Percentiles rank a stretch among this genome's conserved stretches.
phyloP scores from a whole-genome alignment of 2,888 invertebrate species.

The Tuta absoluta region DNA sequence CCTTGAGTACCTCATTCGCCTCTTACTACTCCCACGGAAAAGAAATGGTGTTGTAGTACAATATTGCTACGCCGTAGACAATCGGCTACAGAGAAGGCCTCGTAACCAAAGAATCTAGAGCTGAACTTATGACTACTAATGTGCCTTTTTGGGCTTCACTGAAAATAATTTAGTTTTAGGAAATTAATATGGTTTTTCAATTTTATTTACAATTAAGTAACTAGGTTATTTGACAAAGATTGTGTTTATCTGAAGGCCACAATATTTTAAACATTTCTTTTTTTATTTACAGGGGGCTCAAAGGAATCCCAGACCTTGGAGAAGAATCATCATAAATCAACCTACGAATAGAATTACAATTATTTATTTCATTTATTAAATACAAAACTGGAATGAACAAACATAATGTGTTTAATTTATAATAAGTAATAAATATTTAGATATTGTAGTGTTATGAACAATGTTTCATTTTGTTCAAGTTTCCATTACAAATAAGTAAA shows the following conservation, averaged over 20 bases:
- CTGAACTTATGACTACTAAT: too few relatives aligned
- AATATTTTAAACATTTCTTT: too few relatives aligned
- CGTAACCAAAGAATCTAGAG: too few relatives aligned
- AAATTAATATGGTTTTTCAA: too few relatives aligned
- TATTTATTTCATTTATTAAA: neutral
- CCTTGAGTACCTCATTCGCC: too few relatives aligned
- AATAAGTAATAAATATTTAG: neutral
- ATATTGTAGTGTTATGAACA: neutral
- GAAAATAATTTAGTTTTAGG: too few relatives aligned
- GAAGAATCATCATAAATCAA: constrained; percentile 50
- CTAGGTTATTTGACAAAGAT: too few relatives aligned
- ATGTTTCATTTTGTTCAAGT: neutral
- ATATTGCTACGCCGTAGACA: neutral
- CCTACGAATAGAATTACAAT: neutral
- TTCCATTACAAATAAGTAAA: neutral
- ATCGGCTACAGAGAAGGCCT: neutral
- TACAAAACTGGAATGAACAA: neutral
- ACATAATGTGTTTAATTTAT: neutral
- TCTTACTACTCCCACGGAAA: too few relatives aligned
- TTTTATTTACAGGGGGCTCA: constrained; percentile 63
- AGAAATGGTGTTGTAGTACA: neutral
- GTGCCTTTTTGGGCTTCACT: too few relatives aligned
- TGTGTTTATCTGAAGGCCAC: too few relatives aligned
- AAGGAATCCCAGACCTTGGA: constrained; percentile 73
- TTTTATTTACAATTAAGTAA: too few relatives aligned